phyloP scores from a whole-genome alignment of 2,797 vertebrate species.

The Pangasius krempfi region DNA sequence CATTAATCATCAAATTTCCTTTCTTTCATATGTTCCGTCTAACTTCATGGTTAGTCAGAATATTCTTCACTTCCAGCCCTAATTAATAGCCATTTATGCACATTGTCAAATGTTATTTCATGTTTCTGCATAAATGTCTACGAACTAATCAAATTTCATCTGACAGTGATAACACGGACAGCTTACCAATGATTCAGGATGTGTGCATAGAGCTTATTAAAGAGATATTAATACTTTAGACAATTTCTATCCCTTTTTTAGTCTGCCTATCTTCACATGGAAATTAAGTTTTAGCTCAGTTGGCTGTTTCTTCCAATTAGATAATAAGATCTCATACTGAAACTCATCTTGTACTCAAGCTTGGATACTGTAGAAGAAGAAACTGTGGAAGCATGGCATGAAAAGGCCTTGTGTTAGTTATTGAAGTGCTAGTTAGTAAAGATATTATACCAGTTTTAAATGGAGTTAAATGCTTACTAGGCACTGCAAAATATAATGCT shows the following conservation, averaged over 20 bases:
- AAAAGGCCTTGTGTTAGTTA: not conserved
- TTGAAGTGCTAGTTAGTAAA: not conserved
- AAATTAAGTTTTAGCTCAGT: constrained; percentile 14
- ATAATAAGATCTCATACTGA: not conserved
- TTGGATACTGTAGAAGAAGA: not conserved
- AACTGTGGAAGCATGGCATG: not conserved
- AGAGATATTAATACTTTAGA: constrained; percentile 44
- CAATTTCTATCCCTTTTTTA: constrained; percentile 31
- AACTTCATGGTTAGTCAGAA: constrained; percentile 12
- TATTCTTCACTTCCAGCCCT: constrained; percentile 1
- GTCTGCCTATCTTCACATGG: not conserved
- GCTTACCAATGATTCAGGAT: constrained; percentile 25
- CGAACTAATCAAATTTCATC: constrained; percentile 39
- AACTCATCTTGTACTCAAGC: not conserved
- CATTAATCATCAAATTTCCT: not conserved
- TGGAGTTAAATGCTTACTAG: not conserved
- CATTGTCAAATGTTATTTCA: constrained; percentile 39
- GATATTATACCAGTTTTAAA: too few species aligned
- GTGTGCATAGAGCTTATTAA: constrained; percentile 43
- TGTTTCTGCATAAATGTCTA: constrained; percentile 30
- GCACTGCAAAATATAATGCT: not conserved
- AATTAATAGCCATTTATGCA: constrained; percentile 16
- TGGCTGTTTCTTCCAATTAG: not conserved
- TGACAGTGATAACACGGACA: constrained; percentile 29
- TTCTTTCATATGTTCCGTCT: not conserved